phyloP scores from a whole-genome alignment of 1,140 invertebrate species.

The Apolygus lucorum region DNA sequence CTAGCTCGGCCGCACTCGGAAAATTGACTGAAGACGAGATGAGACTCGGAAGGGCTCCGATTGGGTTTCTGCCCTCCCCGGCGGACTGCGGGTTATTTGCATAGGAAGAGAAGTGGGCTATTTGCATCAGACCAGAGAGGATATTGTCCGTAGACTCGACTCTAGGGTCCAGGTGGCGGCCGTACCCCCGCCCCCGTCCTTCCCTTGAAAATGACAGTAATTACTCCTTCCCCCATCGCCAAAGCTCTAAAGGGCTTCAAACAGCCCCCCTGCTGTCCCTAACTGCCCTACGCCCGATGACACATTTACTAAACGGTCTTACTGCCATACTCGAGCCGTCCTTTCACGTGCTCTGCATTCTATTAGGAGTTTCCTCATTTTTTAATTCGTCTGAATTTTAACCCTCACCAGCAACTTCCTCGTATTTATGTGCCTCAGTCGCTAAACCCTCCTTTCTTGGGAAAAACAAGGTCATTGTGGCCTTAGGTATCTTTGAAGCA shows the following conservation, averaged over 20 bases:
- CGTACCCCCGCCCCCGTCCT: background rate
- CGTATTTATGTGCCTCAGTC: no score
- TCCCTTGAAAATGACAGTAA: constrained; percentile 21
- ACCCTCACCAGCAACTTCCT: no score
- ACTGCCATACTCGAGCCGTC: background rate
- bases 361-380: background rate
- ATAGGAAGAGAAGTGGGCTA: background rate
- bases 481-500: no score
- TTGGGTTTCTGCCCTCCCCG: no score
- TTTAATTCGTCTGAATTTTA: background rate
- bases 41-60: no score
- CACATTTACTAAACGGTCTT: background rate
- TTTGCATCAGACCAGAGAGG: background rate
- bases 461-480: no score
- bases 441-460: no score
- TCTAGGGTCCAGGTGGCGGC: background rate
- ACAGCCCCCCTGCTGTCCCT: constrained; percentile 1
- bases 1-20: no score
- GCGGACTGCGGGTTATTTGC: background rate
- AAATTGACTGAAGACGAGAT: no score
- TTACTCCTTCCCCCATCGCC: background rate
- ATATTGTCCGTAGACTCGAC: background rate
- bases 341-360: background rate
- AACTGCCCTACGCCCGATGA: constrained; percentile 8
- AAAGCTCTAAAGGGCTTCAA: background rate